Evolutionary conservation across 2,113 vertebrate species (phyloP), one percentile per base, ranked within the genome.

Genomic region (Zosterops lateralis): DNA sequence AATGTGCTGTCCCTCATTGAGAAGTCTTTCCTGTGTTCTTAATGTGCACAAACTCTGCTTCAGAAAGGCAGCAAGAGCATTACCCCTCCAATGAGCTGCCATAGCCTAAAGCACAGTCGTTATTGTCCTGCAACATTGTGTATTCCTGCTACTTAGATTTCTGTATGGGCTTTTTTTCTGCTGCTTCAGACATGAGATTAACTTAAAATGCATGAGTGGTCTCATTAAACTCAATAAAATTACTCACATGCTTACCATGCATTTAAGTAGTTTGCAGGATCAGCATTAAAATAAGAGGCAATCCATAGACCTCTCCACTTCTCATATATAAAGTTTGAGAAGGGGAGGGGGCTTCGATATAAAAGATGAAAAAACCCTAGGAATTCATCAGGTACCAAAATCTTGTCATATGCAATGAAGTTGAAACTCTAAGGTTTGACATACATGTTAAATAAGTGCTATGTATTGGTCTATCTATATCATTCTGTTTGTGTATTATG

Each of bases 221-320:
- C 76, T 90, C 79, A 81, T 88, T 93, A 83, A 93, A 73, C 54
- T 86, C 71, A 83, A 45, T 85, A 64, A 93, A 90, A 90, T 87
- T 93, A 87, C 57, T 95, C 40, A 28, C 24, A 29, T 61, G 84
- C 62, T 91, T 92, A 73, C 45, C 77, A 42, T 58, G 67, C n/a
- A 2, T 88, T 84, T 92, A 86, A 58, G 72, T 58, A 53, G 40
- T 67, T 91, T 90, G 58, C 74, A 71, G 68, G 84, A 71, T 88
- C 76, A 88, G 64, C 58, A 44, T 44, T 88, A 88, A 88, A 85
- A 81, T 80, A 88, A 74, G 32, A 66, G 40, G 36, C 68, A 65
- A 91, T 91, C 81, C 54, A 84, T 78, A 92, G 53, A 81, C 40
- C 25, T 80, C 32, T 92, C 71, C 29, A 36, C n/a, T 78, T 92